Conservation (phyloP, 2,113 vertebrate genomes). For the Phalacrocorax carbo region DNA sequence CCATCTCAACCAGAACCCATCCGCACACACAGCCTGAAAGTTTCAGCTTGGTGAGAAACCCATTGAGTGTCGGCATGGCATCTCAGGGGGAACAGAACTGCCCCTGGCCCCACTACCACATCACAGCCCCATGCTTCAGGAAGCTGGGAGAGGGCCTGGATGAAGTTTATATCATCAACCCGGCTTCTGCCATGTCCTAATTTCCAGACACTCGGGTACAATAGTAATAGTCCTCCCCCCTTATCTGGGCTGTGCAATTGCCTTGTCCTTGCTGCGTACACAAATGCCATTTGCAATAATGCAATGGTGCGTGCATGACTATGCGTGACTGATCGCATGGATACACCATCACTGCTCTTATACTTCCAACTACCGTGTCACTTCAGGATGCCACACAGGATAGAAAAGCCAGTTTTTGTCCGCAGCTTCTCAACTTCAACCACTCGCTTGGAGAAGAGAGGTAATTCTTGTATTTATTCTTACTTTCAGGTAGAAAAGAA, state of each 20-base stretch:
- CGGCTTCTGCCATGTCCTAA: not conserved
- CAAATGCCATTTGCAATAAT: not conserved
- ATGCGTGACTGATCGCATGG: not conserved
- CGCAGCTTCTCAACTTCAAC: not conserved
- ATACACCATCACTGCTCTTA: not conserved
- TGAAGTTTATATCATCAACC: not conserved
- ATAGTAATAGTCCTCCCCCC: not conserved
- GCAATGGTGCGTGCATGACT: fast-evolving
- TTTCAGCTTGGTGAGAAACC: not conserved
- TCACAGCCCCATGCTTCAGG: not conserved
- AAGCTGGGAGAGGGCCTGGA: not conserved
- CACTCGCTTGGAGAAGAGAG: not conserved
- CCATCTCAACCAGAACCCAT: not conserved
- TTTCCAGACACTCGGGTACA: not conserved
- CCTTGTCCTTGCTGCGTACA: not conserved
- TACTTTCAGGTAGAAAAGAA: not conserved
- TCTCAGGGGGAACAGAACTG: not conserved
- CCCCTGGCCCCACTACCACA: not conserved
- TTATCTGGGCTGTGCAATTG: not conserved
- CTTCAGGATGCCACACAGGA: not conserved
- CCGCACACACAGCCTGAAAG: not conserved
- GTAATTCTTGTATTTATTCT: not conserved
- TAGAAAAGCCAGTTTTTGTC: not conserved
- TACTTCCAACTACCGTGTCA: not conserved
- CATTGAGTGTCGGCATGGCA: fast-evolving